These are phyloP conservation scores for Drosophila lowei DNA, from an alignment of 1,140 invertebrate species.

Conservation along the genomic window DNA sequence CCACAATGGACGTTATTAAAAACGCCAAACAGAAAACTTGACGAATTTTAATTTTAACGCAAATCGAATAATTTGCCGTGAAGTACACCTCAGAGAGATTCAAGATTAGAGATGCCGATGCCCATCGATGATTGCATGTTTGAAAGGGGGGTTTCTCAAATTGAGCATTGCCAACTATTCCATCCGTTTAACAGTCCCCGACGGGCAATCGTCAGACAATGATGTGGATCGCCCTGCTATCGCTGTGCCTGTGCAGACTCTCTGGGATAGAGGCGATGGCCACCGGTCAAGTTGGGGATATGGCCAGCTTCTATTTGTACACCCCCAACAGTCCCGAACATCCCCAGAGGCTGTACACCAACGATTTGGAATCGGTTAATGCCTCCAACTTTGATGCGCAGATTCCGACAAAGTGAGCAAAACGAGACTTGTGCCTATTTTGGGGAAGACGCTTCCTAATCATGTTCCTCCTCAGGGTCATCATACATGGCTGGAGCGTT, in stretches of 20 bases:
- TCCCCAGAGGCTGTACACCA: neutral
- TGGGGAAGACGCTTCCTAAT: neutral
- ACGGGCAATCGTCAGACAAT: neutral
- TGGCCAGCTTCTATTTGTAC: constrained; percentile 17
- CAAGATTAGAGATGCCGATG: no score
- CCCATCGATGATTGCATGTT: no score
- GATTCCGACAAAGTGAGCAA: constrained; percentile 16
- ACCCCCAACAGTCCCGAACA: neutral
- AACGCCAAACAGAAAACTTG: no score
- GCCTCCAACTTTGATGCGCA: constrained; percentile 3
- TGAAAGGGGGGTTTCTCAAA: no score
- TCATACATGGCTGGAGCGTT: constrained; percentile 48
- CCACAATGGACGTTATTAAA: no score
- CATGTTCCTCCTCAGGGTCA: constrained; percentile 20
- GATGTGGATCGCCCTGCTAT: constrained; percentile 1
- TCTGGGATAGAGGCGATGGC: neutral
- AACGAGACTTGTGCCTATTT: neutral
- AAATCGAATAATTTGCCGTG: no score
- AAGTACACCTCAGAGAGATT: no score
- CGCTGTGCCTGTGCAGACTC: neutral
- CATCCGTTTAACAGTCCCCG: no score
- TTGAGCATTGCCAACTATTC: no score
- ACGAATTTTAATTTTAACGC: no score
- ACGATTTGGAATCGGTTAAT: constrained; percentile 1
- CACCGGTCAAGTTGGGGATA: neutral